Base-by-base conservation (phyloP, 2,113 vertebrate species). In the Nestor notabilis region DNA sequence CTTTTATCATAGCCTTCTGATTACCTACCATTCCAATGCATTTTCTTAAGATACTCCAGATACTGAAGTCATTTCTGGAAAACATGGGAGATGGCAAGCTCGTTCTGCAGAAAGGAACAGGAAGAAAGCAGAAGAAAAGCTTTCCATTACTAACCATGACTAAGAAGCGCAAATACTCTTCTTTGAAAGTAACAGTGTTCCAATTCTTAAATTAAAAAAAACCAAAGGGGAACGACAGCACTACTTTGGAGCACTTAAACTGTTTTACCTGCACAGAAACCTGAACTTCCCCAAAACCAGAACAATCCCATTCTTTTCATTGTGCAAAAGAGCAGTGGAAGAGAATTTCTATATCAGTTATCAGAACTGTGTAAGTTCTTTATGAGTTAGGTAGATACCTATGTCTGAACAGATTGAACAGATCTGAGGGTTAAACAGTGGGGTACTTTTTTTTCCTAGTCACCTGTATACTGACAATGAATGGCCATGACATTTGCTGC, bases 41-140 rank as follows among this genome's bases (percentile, higher is more conserved):
- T 97, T 99, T 99, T 96, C 99, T 99, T 89, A 99, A 98, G 98
- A 99, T 99, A 95, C 99, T 99, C 99, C 99, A 99, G 97, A 99
- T 99, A 97, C 99, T 99, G 97, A 99, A 99, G 58, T 99, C 99
- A 85, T 99, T 99, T 98, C 99, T 99, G 95, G 99, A 99, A 97
- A 99, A 99, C 99, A 99, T 99, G 1, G 99, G 99, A 81, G 99
- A 98, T 15, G 99, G 99, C 80, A 99, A 98, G 95, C 98, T 99
- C 87, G 98, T 98, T 98, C 99, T 99, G 95, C 17, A 47, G 86
- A 85, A 82, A 95, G 43, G 35, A 87, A 95, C 4, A 35, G n/a
- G 39, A 39, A 93, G 17, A 76, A 89, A 76, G 61, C 7, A 58
- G 53, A 78, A 81, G 74, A 27, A 33, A 77, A 87, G n/a, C 15